Conservation (phyloP, 2,888 invertebrate genomes). For the Escarpia spicata region DNA sequence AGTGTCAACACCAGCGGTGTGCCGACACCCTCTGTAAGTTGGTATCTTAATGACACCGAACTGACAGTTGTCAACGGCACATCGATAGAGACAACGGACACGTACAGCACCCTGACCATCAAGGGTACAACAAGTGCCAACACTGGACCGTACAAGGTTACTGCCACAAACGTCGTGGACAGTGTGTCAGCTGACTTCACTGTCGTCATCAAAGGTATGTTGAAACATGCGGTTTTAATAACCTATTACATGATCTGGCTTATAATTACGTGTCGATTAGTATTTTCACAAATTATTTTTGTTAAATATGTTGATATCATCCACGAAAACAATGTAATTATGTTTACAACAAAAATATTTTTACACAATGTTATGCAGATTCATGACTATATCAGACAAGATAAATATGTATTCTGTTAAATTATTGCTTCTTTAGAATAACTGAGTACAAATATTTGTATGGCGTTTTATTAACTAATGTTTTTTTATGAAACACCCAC, state of each 20-base stretch:
- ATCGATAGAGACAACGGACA: slow-evolving; percentile 30
- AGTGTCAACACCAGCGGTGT: slow-evolving; percentile 75
- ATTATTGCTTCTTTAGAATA: background rate
- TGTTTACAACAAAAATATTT: too few species aligned
- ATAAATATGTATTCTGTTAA: background rate
- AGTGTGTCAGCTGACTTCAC: slow-evolving; percentile 40
- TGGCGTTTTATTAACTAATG: background rate
- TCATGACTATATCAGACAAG: background rate
- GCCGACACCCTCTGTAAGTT: slow-evolving; percentile 76
- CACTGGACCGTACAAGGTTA: slow-evolving; percentile 40
- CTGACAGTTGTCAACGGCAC: slow-evolving; percentile 41
- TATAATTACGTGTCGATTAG: too few species aligned
- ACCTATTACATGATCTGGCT: too few species aligned
- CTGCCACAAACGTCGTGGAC: slow-evolving; percentile 42
- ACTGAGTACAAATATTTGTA: background rate
- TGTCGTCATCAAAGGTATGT: slow-evolving; percentile 39
- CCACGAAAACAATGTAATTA: background rate
- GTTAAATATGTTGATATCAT: background rate
- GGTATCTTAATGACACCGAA: slow-evolving; percentile 75
- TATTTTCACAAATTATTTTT: too few species aligned
- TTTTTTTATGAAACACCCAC: background rate
- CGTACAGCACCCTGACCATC: slow-evolving; percentile 31
- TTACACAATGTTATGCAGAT: background rate
- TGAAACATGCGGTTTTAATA: too few species aligned
- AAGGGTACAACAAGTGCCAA: slow-evolving; percentile 59